A percentile compares a stretch with the other conserved stretches of the same genome.
Conservation (phyloP, 2,888 invertebrate genomes). For the Endomychus coccineus region DNA sequence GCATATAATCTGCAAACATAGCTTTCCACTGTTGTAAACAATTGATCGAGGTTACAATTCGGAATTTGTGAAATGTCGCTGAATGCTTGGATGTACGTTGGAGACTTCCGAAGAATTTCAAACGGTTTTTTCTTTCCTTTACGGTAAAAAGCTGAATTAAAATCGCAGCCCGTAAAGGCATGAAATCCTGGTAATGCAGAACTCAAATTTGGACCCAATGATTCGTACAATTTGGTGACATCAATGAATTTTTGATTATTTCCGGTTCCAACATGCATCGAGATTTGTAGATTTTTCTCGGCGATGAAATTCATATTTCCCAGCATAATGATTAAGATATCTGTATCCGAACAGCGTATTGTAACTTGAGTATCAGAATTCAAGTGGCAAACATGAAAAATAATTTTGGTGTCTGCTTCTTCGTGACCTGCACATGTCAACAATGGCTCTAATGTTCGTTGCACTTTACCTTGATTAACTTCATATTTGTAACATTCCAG, state of each 20-base stretch:
- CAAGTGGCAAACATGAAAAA: slow-evolving; percentile 4
- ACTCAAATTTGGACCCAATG: slow-evolving; percentile 23
- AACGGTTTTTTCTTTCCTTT: slow-evolving; percentile 23
- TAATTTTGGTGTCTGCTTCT: slow-evolving; percentile 2
- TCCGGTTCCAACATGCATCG: not conserved
- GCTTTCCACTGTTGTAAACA: slow-evolving; percentile 15
- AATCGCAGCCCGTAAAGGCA: slow-evolving; percentile 31
- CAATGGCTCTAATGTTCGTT: not conserved
- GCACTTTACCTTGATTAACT: not conserved
- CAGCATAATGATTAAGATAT: slow-evolving; percentile 24
- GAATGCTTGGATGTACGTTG: slow-evolving; percentile 8
- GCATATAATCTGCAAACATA: slow-evolving; percentile 22
- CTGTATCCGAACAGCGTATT: slow-evolving; percentile 24
- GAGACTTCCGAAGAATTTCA: slow-evolving; percentile 17
- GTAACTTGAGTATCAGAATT: slow-evolving; percentile 15
- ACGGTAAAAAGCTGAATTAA: slow-evolving; percentile 23
- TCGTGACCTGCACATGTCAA: not conserved
- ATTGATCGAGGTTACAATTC: slow-evolving; percentile 6
- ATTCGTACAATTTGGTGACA: slow-evolving; percentile 22
- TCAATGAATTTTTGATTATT: slow-evolving; percentile 14
- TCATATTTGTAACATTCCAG: too few relatives aligned
- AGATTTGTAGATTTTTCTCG: not conserved
- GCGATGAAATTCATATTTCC: slow-evolving; percentile 20
- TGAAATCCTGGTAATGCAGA: slow-evolving; percentile 29
- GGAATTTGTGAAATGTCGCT: not conserved